Percentiles rank a stretch among this genome's conserved stretches.
Evolutionary conservation across 1,140 invertebrate species (phyloP).

Genomic region (Ostrea denselamellosa): DNA sequence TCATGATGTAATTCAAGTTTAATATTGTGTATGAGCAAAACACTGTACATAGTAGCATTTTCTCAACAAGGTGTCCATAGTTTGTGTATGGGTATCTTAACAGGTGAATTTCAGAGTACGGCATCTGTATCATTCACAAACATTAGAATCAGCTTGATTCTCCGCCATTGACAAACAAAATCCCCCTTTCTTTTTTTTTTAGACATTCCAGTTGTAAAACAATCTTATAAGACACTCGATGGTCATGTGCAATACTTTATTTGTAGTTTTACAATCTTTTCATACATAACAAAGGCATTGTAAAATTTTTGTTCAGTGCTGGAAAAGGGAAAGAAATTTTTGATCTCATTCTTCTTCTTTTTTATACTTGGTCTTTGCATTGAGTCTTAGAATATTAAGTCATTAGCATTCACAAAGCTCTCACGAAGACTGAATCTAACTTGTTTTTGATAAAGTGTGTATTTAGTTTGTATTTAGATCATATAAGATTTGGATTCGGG

Average conservation of each 20-base stretch:
- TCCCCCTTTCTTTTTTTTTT: background rate
- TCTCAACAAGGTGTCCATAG: background rate
- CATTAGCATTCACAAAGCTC: background rate
- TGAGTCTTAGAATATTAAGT: background rate
- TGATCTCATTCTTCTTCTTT: background rate
- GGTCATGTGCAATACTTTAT: slow-evolving; percentile 22
- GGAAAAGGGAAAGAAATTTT: background rate
- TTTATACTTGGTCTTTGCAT: background rate
- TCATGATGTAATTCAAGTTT: background rate
- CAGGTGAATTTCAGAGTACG: no score
- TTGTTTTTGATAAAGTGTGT: background rate
- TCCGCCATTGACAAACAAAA: background rate
- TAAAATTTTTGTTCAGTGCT: background rate
- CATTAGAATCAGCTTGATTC: background rate
- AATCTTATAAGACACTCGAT: background rate
- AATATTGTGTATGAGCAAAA: background rate
- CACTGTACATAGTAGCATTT: background rate
- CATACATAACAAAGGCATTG: background rate
- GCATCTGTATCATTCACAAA: no score
- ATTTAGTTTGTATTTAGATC: no score
- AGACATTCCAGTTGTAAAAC: slow-evolving; percentile 17
- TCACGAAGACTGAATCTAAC: background rate
- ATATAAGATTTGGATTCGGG: no score
- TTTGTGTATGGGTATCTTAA: background rate
- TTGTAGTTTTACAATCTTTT: background rate